Evolutionary conservation across 1,140 invertebrate genomes (phyloP), one percentile per base, ranked within the genome.

Genomic region (Cephus cinctus): DNA sequence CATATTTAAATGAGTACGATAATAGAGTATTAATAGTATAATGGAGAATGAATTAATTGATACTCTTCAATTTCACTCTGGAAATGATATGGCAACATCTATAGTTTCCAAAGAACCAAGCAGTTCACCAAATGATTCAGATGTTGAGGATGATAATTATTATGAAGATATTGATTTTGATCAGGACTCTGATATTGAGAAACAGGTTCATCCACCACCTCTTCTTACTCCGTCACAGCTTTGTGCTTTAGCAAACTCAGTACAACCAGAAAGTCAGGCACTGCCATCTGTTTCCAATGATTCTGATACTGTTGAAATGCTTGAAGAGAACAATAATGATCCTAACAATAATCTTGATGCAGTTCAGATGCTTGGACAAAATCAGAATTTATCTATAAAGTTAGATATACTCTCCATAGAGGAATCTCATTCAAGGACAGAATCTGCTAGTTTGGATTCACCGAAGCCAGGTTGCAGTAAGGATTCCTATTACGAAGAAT

Each of bases 321-420:
- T 57, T 3, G 53, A 61, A 39, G 56, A 59, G 40, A 65, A 66
- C 42, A 63, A 64, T 27, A 61, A 66, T 23, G 59, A 61, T 46
- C 50, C 60, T 6, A 59, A 61, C 31, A 67, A 59, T 47, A 63
- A 63, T 38, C 49, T 58, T 19, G 51, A 53, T 21, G 40, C 21
- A 18, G 23, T 20, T 15, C 5, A 41, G 16, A 43, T 23, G 2
- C 25, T 34, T 9, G 20, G 43, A 19, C 39, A 41, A 23, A 23
- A 41, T 20, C 12, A 15, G 9, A 2, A 4, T 8, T 2, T 5
- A 19, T 41, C 39, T 23, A 12, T 21, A n/a, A 6, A 27, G 6
- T n/a, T 6, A n/a, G 6, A 6, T 27, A 27, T 27, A 6, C 6
- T 8, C 25, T 27, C 25, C 25, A 27, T 27, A 8, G 11, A 36